Percentiles rank a stretch among this genome's conserved stretches.
Conservation (phyloP, 1,140 invertebrate species). For the Chironomus tepperi region DNA sequence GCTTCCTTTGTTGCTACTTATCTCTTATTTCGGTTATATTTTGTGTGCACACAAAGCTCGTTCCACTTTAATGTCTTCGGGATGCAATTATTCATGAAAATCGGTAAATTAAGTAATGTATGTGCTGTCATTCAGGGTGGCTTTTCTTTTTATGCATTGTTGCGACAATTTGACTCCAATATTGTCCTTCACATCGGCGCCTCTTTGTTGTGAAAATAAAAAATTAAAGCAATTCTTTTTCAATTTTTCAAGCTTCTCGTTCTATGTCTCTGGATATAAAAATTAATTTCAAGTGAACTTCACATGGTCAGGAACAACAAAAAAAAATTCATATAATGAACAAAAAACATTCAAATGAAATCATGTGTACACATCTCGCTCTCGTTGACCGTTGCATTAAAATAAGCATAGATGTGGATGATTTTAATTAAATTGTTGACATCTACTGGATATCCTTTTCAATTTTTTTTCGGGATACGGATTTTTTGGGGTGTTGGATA, state of each 20-base stretch:
- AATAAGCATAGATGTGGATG: background rate
- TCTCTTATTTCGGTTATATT: background rate
- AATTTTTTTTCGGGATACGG: background rate
- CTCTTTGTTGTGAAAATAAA: background rate
- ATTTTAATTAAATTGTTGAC: conserved; percentile 23
- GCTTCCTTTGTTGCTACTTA: background rate
- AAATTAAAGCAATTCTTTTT: background rate
- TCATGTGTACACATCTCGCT: background rate
- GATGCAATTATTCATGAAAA: too few relatives aligned
- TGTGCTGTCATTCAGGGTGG: background rate
- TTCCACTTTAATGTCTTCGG: background rate
- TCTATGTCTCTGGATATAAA: too few relatives aligned
- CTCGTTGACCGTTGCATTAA: background rate
- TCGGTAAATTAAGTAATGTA: background rate
- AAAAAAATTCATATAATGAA: background rate
- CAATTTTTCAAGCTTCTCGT: too few relatives aligned
- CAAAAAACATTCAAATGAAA: background rate
- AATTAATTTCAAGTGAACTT: too few relatives aligned
- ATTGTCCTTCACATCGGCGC: background rate
- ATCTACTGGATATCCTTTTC: conserved; percentile 17
- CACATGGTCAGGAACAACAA: background rate
- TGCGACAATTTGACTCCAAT: conserved; percentile 5
- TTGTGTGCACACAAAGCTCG: background rate
- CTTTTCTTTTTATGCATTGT: background rate
- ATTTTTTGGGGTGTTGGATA: too few relatives aligned